These are phyloP conservation scores for Leuciscus waleckii DNA, from an alignment of 2,797 vertebrate genomes.

Conservation along the genomic window DNA sequence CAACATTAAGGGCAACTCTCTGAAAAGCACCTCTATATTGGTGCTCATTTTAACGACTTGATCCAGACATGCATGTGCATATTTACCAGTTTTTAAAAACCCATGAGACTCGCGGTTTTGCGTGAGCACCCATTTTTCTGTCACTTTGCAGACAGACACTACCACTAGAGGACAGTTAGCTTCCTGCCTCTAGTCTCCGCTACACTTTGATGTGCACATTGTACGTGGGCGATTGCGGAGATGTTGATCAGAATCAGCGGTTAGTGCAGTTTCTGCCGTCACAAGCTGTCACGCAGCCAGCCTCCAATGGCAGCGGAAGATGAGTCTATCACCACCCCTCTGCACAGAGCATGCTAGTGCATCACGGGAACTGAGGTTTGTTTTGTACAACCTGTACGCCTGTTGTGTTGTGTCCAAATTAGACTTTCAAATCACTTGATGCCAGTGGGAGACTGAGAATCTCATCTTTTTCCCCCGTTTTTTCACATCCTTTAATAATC, in stretches of 20 bases:
- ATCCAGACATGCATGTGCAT: constrained; percentile 37
- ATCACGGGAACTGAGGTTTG: constrained; percentile 76
- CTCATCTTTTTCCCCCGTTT: constrained; percentile 73
- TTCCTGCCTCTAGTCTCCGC: constrained; percentile 44
- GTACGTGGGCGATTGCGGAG: constrained; percentile 49
- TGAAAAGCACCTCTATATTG: constrained; percentile 39
- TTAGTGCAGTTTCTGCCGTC: constrained; percentile 13
- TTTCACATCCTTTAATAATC: constrained; percentile 78
- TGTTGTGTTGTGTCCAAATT: constrained; percentile 82
- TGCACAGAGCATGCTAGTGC: constrained; percentile 74
- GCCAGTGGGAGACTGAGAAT: constrained; percentile 79
- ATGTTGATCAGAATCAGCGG: constrained; percentile 64
- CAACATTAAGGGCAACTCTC: constrained; percentile 60
- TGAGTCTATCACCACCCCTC: constrained; percentile 71
- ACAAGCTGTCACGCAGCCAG: constrained; percentile 66
- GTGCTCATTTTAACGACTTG: constrained; percentile 53
- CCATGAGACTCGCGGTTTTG: constrained; percentile 22
- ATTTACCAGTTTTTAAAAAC: constrained; percentile 48
- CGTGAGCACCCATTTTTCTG: constrained; percentile 47
- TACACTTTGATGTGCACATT: constrained; percentile 58
- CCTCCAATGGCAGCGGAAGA: constrained; percentile 62
- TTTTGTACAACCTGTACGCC: constrained; percentile 80
- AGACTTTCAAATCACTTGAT: constrained; percentile 84
- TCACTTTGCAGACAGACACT: constrained; percentile 40
- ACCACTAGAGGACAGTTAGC: constrained; percentile 45